Percentiles rank a stretch among this genome's conserved stretches.
Conservation (phyloP, 2,888 invertebrate species). For the Campoplex capitator region DNA sequence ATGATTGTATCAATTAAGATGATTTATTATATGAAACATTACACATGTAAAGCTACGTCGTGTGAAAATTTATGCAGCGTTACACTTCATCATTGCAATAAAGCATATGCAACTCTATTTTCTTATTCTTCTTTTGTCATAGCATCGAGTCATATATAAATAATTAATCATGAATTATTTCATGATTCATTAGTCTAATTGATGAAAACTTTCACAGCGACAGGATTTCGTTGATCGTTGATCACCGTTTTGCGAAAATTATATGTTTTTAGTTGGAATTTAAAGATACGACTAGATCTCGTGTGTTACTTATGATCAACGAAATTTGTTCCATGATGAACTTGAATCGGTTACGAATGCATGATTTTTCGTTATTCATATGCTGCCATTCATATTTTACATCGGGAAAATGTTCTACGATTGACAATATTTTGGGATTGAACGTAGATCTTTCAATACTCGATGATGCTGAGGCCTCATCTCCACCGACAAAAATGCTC, state of each 20-base stretch:
- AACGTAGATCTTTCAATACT: neutral
- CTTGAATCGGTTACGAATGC: neutral
- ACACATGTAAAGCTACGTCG: neutral
- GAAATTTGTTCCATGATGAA: too few relatives aligned
- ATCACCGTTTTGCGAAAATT: neutral
- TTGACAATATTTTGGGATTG: neutral
- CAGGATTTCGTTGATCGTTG: neutral
- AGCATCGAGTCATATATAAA: neutral
- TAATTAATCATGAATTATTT: neutral
- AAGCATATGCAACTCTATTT: constrained; percentile 24
- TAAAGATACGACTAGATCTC: neutral
- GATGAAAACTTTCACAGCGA: neutral
- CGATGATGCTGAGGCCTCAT: neutral
- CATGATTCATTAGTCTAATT: neutral
- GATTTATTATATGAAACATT: constrained; percentile 29
- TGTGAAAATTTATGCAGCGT: constrained; percentile 32
- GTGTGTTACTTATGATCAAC: too few relatives aligned
- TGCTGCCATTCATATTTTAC: neutral
- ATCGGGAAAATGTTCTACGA: neutral
- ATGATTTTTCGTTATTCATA: too few relatives aligned
- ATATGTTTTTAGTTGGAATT: neutral
- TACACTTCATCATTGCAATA: constrained; percentile 32
- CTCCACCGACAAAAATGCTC: neutral
- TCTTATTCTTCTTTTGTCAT: neutral
- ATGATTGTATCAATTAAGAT: constrained; percentile 50